Conservation (phyloP, 2,888 invertebrate genomes). For the Perizoma affinitatum region DNA sequence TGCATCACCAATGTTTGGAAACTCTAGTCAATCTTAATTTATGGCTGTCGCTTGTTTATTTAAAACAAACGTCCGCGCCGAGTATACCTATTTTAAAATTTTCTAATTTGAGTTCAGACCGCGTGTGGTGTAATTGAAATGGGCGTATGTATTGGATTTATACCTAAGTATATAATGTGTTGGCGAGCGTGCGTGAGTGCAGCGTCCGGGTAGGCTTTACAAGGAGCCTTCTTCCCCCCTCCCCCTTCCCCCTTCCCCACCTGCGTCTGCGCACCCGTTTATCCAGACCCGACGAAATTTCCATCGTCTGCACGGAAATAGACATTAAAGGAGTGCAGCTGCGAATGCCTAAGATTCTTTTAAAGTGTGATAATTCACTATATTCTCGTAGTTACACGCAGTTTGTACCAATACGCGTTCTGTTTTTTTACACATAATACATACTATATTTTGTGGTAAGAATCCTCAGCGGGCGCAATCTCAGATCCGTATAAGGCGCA, state of each 20-base stretch:
- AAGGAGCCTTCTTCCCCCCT: slow-evolving; percentile 53
- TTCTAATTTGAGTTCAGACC: slow-evolving; percentile 44
- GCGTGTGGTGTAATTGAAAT: slow-evolving; percentile 61
- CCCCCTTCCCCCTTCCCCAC: slow-evolving; percentile 34
- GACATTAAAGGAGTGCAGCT: slow-evolving; percentile 73
- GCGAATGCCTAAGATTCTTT: slow-evolving; percentile 66
- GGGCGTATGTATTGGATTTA: slow-evolving; percentile 65
- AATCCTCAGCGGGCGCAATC: slow-evolving; percentile 50
- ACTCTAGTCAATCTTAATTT: slow-evolving; percentile 61
- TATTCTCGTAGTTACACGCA: slow-evolving; percentile 48
- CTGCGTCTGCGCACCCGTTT: slow-evolving; percentile 70
- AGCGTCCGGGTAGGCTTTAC: slow-evolving; percentile 66
- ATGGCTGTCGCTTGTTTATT: slow-evolving; percentile 47
- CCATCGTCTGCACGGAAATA: slow-evolving; percentile 75
- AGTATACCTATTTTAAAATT: slow-evolving; percentile 33
- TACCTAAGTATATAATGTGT: slow-evolving; percentile 64
- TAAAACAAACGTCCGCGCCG: slow-evolving; percentile 38
- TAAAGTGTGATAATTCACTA: slow-evolving; percentile 78
- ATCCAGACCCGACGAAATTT: slow-evolving; percentile 72
- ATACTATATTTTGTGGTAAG: slow-evolving; percentile 45
- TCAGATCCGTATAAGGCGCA: slow-evolving; percentile 61
- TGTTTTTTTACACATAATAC: slow-evolving; percentile 35
- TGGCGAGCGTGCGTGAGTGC: slow-evolving; percentile 64
- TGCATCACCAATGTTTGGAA: slow-evolving; percentile 54
- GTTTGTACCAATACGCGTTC: slow-evolving; percentile 42